Base-by-base conservation (phyloP, 2,888 invertebrate genomes). In the Beris chalybata region DNA sequence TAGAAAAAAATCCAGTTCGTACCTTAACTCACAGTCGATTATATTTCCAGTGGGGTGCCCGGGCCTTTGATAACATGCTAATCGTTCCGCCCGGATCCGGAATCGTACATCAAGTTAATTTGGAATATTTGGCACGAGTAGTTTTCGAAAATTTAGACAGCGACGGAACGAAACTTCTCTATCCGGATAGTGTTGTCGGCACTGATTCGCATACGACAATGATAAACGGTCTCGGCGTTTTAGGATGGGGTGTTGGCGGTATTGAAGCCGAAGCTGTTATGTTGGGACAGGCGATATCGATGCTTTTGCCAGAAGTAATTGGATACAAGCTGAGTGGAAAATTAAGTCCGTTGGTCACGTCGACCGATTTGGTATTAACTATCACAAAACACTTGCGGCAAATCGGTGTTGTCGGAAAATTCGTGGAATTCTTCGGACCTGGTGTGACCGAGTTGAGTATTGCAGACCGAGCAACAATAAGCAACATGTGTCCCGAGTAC, bases 221-320 rank as follows among this genome's bases (percentile, higher is more conserved):
- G 97, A 96, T 98, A 71, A 97, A 97, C 77, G 97, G 97, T 0
- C 85, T 97, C 4, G 97, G 98, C 0, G 92, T 98, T 2, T 86
- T 97, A 4, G 98, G 97, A 1, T 98, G 97, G 97, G 97, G 96
- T 70, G 93, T 93, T 15, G 94, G 94, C 52, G 94, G 92, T 84
- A 98, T 99, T 72, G 98, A 99, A 85, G 98, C 98, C 0, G 98
- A 99, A 79, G 97, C 98, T 4, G 98, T 97, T 50, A 98, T 99
- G 98, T 81, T 99, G 74, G 97, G 97, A 0, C 97, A 98, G 78
- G 90, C 97, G 0, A 97, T 99, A 75, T 93, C 94, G 66, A 97
- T 99, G 97, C 83, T 97, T 71, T 79, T 99, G 50, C 98, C 98
- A 0, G 87, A 95, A 81, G 98, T 99, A 22, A 92, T 99, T 22